Base-by-base conservation (phyloP, 2,888 invertebrate genomes). In the Listrodromus nycthemerus region DNA sequence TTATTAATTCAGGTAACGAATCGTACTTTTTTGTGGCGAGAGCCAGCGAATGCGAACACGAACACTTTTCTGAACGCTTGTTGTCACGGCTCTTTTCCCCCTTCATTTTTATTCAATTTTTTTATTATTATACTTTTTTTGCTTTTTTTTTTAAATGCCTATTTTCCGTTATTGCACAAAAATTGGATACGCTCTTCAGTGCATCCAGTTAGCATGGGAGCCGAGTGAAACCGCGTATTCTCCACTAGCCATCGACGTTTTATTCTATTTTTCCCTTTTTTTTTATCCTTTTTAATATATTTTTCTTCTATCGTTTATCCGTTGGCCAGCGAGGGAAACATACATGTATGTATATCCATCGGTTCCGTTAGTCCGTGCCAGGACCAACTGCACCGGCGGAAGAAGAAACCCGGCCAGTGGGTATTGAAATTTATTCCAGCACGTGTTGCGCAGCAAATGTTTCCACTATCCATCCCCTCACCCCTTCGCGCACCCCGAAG, bases 381-480 rank as follows among this genome's bases (percentile, higher is more conserved):
- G 73, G 50, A 52, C 63, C 71, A 41, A 52, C 37, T 41, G 33
- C 16, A 45, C 41, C 41, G 3, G 45, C 48, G 50, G 24, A 70
- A 41, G 76, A 66, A 33, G n/a, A 61, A 61, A 27, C 27, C 13
- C 61, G 13, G 27, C 30, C n/a, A 6, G 45, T 2, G 61, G 58
- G 30, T 50, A 48, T 67, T 50, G 66, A 78, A 82, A 82, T 82
- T 82, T 82, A 82, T 82, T 82, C 82, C 67, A 78, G 74, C 75
- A 82, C 82, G 82, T 82, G 82, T 82, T 82, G 82, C 78, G 27
- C 82, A 16, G 63, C 65, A 27, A 61, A 61, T 27, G 61, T 61
- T 61, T 61, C 61, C 61, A 61, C 61, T 30, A 61, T 30, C 24
- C 27, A 7, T 16, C 13, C 16, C 24, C 16, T 4, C 5, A 4